Evolutionary conservation across 2,888 invertebrate species (phyloP).

Genomic region (Eupithecia insigniata): DNA sequence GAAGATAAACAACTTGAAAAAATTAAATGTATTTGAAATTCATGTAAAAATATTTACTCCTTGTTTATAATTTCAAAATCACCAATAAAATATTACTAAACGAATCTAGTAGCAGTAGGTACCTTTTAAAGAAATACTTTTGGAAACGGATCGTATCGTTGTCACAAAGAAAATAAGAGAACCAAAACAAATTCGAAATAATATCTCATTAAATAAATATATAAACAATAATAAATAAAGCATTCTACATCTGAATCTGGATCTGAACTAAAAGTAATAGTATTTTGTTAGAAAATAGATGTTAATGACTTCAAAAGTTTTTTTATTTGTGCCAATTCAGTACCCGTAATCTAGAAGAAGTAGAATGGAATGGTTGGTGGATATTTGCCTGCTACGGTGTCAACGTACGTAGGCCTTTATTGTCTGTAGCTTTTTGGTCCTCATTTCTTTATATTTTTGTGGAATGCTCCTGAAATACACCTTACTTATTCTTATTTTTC

Average conservation of each 20-base stretch:
- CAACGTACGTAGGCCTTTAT: conserved; percentile 17
- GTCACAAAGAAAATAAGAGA: not conserved
- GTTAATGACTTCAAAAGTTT: not conserved
- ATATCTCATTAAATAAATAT: not conserved
- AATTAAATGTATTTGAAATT: not conserved
- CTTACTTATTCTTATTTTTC: not conserved
- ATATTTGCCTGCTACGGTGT: conserved; percentile 28
- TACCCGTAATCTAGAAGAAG: conserved; percentile 13
- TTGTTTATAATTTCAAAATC: no score
- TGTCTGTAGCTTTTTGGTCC: conserved; percentile 14
- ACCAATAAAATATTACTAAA: no score
- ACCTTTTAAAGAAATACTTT: no score
- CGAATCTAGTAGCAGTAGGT: no score
- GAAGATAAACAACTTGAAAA: not conserved
- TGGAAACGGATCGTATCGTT: no score
- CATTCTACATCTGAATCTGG: no score
- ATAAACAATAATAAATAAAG: no score
- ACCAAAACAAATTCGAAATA: not conserved
- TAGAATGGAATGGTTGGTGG: conserved; percentile 25
- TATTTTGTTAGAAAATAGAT: not conserved
- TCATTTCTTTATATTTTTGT: conserved; percentile 15
- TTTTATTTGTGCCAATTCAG: conserved; percentile 2
- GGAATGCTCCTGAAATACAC: not conserved
- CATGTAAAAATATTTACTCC: no score
- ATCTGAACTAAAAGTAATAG: no score